phyloP scores from a whole-genome alignment of 2,888 invertebrate species.

The Psococerastis gibbosa region DNA sequence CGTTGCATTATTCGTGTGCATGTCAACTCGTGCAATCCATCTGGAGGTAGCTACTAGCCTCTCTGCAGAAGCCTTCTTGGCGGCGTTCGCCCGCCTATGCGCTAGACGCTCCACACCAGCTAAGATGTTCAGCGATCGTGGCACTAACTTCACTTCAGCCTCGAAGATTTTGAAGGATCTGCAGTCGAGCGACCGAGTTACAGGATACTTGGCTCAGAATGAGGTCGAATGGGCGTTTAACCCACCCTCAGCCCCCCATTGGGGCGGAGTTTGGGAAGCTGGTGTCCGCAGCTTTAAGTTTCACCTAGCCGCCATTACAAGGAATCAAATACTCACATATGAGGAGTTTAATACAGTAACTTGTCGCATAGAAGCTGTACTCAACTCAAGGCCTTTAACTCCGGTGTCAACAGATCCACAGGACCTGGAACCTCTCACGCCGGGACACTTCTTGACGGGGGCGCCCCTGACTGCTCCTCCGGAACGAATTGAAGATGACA shows the following conservation, averaged over 20 bases:
- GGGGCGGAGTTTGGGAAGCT: slow-evolving; percentile 10
- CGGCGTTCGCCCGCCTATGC: too few relatives aligned
- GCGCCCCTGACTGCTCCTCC: slow-evolving; percentile 11
- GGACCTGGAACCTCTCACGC: slow-evolving; percentile 14
- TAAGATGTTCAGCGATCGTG: too few relatives aligned
- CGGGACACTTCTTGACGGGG: slow-evolving; percentile 14
- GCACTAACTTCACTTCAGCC: too few relatives aligned
- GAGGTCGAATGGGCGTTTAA: slow-evolving; percentile 16
- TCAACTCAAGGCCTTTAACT: slow-evolving; percentile 16
- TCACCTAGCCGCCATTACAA: slow-evolving; percentile 13
- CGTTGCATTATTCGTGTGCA: too few relatives aligned
- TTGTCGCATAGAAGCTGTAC: slow-evolving; percentile 14
- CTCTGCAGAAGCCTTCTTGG: too few relatives aligned
- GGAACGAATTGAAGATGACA: slow-evolving; percentile 10
- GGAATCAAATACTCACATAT: slow-evolving; percentile 11
- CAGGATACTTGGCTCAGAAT: too few relatives aligned
- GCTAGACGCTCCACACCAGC: too few relatives aligned
- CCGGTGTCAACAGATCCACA: slow-evolving; percentile 14
- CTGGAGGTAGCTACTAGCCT: too few relatives aligned
- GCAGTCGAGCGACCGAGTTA: too few relatives aligned
- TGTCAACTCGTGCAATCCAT: too few relatives aligned
- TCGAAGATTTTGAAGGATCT: too few relatives aligned
- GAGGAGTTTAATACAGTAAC: slow-evolving; percentile 15
- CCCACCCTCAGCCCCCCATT: not conserved
- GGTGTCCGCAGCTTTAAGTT: slow-evolving; percentile 13